phyloP scores from a whole-genome alignment of 2,888 invertebrate species.

The Helobdella robusta region DNA sequence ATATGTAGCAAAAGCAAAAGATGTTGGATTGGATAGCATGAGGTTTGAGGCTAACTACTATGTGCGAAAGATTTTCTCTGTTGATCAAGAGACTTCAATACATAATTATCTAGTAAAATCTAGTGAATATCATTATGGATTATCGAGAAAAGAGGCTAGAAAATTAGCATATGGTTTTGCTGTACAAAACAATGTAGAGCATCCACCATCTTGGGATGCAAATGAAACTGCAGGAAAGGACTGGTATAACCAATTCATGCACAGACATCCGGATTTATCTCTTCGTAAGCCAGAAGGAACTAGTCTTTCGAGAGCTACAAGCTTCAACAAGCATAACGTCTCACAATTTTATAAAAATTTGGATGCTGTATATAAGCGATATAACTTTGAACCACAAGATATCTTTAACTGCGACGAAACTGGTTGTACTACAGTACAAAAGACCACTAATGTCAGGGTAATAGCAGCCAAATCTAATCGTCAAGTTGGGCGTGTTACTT shows the following conservation, averaged over 20 bases:
- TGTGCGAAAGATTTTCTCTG: slow-evolving; percentile 3
- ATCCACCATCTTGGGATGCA: slow-evolving; percentile 16
- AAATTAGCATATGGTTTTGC: slow-evolving; percentile 11
- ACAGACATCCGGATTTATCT: slow-evolving; percentile 3
- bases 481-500: slow-evolving; percentile 17
- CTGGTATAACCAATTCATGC: slow-evolving; percentile 3
- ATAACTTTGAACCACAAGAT: slow-evolving; percentile 3
- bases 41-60: no score
- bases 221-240: slow-evolving; percentile 13
- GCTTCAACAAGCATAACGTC: background rate
- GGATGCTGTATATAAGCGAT: slow-evolving; percentile 3
- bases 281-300: background rate
- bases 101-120: slow-evolving; percentile 5
- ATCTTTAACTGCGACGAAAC: slow-evolving; percentile 22
- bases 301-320: slow-evolving; percentile 3
- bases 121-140: background rate
- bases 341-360: background rate
- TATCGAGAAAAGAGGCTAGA: slow-evolving; percentile 7
- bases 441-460: slow-evolving; percentile 27
- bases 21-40: slow-evolving; percentile 3
- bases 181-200: background rate
- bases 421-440: slow-evolving; percentile 31
- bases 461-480: slow-evolving; percentile 25
- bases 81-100: slow-evolving; percentile 8
- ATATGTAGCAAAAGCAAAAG: background rate